A percentile compares a stretch with the other conserved stretches of the same genome.
Evolutionary conservation across 2,888 invertebrate genomes (phyloP).

Genomic region (Aspidapion aeneum): DNA sequence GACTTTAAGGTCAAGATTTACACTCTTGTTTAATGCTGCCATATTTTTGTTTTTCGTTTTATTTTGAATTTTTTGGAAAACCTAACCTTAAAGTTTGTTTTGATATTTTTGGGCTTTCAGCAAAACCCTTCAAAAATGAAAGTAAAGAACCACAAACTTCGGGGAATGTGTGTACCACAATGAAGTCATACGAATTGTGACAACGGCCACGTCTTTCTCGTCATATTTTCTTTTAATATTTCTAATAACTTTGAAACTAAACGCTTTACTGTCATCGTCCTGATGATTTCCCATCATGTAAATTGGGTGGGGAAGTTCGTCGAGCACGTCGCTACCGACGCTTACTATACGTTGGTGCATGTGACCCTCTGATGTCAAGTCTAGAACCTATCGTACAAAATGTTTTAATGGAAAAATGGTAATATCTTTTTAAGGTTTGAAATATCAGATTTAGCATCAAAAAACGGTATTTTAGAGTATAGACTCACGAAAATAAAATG

Average conservation of each 20-base stretch:
- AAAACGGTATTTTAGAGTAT: too few species aligned
- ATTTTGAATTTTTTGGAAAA: too few species aligned
- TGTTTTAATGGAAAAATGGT: too few species aligned
- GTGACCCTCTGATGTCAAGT: slow-evolving; percentile 80
- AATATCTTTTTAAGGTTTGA: too few species aligned
- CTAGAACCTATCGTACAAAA: slow-evolving; percentile 57
- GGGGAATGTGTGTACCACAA: slow-evolving; percentile 94
- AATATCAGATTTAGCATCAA: too few species aligned
- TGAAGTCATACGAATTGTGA: slow-evolving; percentile 71
- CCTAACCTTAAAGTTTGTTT: too few species aligned
- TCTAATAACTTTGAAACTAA: slow-evolving; percentile 53
- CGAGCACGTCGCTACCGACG: slow-evolving; percentile 73
- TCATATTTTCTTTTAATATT: slow-evolving; percentile 32
- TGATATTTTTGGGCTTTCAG: too few species aligned
- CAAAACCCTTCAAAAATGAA: too few species aligned
- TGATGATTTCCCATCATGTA: slow-evolving; percentile 43
- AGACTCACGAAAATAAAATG: too few species aligned
- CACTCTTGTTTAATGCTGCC: too few species aligned
- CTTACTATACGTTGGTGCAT: slow-evolving; percentile 82
- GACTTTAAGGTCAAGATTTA: too few species aligned
- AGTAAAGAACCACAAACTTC: slow-evolving; percentile 68
- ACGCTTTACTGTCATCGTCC: slow-evolving; percentile 46
- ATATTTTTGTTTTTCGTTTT: too few species aligned
- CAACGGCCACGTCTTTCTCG: slow-evolving; percentile 35
- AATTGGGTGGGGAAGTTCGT: slow-evolving; percentile 49